Evolutionary conservation across 2,113 vertebrate species (phyloP).

Genomic region (Trematomus loennbergii): DNA sequence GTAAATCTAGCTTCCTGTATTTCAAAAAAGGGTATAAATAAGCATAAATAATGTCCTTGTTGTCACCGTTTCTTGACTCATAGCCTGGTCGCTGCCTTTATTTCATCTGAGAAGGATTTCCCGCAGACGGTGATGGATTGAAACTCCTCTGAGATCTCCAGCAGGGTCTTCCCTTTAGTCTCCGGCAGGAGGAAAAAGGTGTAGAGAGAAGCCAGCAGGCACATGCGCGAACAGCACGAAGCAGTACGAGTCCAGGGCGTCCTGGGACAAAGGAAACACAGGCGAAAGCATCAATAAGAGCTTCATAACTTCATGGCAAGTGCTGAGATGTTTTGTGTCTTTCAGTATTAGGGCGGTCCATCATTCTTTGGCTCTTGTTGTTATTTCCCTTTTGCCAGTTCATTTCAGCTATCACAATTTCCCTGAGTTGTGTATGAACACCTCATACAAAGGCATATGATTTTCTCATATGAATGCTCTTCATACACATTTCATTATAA

Average conservation of each 20-base stretch:
- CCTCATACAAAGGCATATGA: too few species aligned
- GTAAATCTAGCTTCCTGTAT: too few species aligned
- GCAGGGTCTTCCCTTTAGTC: conserved; percentile 83
- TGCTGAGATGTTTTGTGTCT: background rate
- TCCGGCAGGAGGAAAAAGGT: conserved; percentile 81
- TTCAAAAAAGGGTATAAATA: too few species aligned
- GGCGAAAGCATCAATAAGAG: background rate
- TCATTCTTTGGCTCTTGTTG: too few species aligned
- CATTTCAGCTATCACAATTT: too few species aligned
- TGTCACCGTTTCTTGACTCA: conserved; percentile 24
- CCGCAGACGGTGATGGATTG: conserved; percentile 70
- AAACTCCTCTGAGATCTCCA: conserved; percentile 82
- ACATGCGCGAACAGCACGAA: conserved; percentile 78
- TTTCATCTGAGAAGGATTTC: conserved; percentile 38
- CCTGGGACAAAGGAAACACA: conserved; percentile 59
- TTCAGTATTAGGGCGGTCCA: background rate
- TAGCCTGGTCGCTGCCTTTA: conserved; percentile 66
- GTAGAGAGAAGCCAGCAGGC: conserved; percentile 69
- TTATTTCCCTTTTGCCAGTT: too few species aligned
- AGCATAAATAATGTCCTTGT: background rate
- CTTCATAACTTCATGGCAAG: background rate
- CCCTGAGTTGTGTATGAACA: too few species aligned
- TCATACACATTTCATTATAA: too few species aligned
- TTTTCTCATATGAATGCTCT: too few species aligned
- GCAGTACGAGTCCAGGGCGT: conserved; percentile 62